Base-by-base conservation (phyloP, 2,888 invertebrate species). In the Acrobasis consociella region DNA sequence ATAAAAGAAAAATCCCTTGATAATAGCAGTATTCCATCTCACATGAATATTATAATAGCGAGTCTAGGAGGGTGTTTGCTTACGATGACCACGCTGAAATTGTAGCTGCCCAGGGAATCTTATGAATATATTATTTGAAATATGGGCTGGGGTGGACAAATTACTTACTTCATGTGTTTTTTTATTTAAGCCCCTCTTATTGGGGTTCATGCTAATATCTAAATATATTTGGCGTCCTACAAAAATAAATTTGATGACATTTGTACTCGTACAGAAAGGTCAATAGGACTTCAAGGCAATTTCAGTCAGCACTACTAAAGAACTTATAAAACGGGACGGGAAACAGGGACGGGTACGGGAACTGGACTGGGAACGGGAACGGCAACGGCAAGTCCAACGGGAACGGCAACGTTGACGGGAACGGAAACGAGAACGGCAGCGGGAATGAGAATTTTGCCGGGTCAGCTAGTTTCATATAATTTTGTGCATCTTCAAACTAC, bases 61-160 rank as follows among this genome's bases (percentile, higher is more conserved):
- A 69, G 60, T 46, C 46, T 46, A 59, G 15, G 66, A 75, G 79
- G 77, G 78, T 76, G 77, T 81, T 78, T 80, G 70, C 65, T 70
- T 72, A 75, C 73, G 80, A 71, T 86, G 85, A 82, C 85, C 85
- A 77, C 70, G 67, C 67, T 69, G 70, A 75, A 84, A 78, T 71
- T 72, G 76, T 75, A 77, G 56, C 77, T 79, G 76, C 77, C 75
- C 76, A 74, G 72, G 69, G 70, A 76, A 82, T 76, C 81, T 81
- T 81, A 87, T 87, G 85, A 86, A 87, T 87, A 86, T 77, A 82
- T 86, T 84, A 85, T 77, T 71, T 78, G 77, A 78, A 77, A 78
- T 77, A 80, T 76, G 74, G 67, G 68, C 63, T 65, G 64, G 76
- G 75, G 74, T 72, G 72, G 68, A 73, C 72, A 77, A 77, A 81